A percentile compares a stretch with the other conserved stretches of the same genome.
phyloP scores from a whole-genome alignment of 2,797 vertebrate genomes.

The Etheostoma nigrum region DNA sequence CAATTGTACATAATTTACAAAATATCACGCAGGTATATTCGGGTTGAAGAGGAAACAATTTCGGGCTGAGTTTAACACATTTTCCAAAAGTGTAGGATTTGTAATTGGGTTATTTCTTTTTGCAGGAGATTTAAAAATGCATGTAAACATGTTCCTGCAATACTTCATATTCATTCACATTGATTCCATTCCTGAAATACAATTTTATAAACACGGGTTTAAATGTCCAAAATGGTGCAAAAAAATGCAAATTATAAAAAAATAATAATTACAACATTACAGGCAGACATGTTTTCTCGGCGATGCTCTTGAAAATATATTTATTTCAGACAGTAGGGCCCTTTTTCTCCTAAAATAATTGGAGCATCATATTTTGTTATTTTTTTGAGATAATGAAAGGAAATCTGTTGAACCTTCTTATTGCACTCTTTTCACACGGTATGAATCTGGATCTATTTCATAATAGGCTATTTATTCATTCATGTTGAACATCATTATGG shows the following conservation, averaged over 20 bases:
- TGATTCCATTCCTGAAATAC: neutral
- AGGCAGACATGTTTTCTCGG: neutral
- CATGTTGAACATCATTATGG: neutral
- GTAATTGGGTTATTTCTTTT: constrained; percentile 18
- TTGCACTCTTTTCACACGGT: neutral
- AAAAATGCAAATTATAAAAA: neutral
- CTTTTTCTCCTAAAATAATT: neutral
- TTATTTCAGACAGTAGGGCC: neutral
- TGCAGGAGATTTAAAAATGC: neutral
- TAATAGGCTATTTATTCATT: neutral
- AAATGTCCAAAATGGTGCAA: neutral
- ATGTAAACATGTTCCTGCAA: neutral
- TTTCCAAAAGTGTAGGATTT: constrained; percentile 65
- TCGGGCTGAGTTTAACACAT: constrained; percentile 87
- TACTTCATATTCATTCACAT: constrained; percentile 9
- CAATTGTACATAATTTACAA: constrained; percentile 90
- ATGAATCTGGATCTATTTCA: neutral
- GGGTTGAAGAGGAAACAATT: constrained; percentile 77
- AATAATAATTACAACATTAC: neutral
- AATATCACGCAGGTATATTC: constrained; percentile 68
- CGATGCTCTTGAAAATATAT: neutral
- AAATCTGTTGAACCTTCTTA: neutral
- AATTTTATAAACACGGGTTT: neutral
- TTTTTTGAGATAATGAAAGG: neutral
- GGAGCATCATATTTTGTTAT: constrained; percentile 1